These are phyloP conservation scores for Paralichthys olivaceus DNA, from an alignment of 2,113 vertebrate genomes.

Conservation along the genomic window DNA sequence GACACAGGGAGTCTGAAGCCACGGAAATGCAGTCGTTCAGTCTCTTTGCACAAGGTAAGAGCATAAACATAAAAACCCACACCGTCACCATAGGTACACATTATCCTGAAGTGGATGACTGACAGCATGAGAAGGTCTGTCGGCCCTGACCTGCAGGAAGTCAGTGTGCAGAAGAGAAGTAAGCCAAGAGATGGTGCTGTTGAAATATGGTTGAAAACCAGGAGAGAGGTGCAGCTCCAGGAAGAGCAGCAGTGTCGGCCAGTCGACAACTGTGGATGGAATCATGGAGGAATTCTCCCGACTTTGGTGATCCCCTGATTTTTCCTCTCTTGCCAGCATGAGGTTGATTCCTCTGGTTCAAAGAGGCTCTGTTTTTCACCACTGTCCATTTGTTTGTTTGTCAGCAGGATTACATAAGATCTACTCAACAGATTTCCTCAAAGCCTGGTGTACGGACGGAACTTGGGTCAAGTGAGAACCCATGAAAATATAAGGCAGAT, in stretches of 20 bases:
- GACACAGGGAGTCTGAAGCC: not conserved
- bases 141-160: not conserved
- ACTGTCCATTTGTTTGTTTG: not conserved
- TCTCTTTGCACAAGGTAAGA: not conserved
- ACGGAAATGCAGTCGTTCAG: not conserved
- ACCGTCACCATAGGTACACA: conserved; percentile 10
- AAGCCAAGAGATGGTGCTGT: too few relatives aligned
- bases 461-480: too few relatives aligned
- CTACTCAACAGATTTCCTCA: too few relatives aligned
- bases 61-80: conserved; percentile 41
- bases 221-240: too few relatives aligned
- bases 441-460: too few relatives aligned
- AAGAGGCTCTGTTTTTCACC: not conserved
- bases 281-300: not conserved
- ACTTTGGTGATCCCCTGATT: not conserved
- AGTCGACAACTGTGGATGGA: not conserved
- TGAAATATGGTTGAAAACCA: too few relatives aligned
- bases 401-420: not conserved
- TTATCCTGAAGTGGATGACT: conserved; percentile 4
- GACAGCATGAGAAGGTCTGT: not conserved
- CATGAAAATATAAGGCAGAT: too few relatives aligned
- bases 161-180: not conserved
- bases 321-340: not conserved
- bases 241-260: not conserved
- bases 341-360: not conserved